phyloP scores from a whole-genome alignment of 2,797 vertebrate species.

The Muscicapa comitata region DNA sequence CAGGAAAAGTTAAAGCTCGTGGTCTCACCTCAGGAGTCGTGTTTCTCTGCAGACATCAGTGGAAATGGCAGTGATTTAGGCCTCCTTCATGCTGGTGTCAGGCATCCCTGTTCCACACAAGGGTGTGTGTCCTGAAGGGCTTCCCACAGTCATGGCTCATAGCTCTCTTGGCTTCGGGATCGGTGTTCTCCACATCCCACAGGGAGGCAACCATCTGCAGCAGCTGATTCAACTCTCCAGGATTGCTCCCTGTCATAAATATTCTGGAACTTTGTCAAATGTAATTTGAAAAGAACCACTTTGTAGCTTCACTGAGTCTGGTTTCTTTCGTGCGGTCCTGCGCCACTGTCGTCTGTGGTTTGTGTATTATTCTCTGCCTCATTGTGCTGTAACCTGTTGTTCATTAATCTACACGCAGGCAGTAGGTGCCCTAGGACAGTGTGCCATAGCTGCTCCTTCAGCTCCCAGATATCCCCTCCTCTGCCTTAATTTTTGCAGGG shows the following conservation, averaged over 20 bases:
- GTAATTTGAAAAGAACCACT: not conserved
- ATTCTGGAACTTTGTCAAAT: not conserved
- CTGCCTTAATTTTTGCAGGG: not conserved
- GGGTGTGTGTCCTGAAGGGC: not conserved
- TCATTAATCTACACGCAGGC: not conserved
- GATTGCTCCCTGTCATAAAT: not conserved
- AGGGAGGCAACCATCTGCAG: not conserved
- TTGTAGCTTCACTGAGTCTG: not conserved
- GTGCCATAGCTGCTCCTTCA: not conserved
- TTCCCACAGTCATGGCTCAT: not conserved
- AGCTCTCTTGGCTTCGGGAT: not conserved
- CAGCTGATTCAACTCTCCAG: not conserved
- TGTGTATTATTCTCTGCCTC: not conserved
- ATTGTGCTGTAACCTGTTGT: not conserved
- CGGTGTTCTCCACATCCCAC: not conserved
- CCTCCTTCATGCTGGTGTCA: not conserved
- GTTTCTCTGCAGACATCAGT: not conserved
- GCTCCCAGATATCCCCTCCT: not conserved
- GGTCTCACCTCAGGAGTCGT: not conserved
- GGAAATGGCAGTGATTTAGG: not conserved
- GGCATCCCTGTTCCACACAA: not conserved
- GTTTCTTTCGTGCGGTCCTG: not conserved
- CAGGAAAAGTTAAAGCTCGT: not conserved
- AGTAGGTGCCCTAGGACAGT: not conserved
- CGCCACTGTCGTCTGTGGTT: not conserved